phyloP scores from a whole-genome alignment of 2,888 invertebrate species.

The Nemotelus pantherinus region DNA sequence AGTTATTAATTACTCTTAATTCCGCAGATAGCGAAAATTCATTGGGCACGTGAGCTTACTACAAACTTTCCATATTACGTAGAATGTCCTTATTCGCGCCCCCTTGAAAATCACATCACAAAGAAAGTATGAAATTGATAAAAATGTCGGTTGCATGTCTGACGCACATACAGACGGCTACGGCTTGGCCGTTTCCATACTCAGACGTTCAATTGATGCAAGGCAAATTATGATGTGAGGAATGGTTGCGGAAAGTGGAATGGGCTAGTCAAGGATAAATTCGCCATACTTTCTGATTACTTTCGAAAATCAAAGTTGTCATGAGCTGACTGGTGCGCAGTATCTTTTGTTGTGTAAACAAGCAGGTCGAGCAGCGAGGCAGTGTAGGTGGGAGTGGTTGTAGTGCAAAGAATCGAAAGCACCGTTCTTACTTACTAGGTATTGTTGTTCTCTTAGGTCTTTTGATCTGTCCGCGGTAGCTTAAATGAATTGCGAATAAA shows the following conservation, averaged over 20 bases:
- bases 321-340: too few species aligned
- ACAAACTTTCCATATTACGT: not conserved
- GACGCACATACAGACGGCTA: not conserved
- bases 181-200: too few species aligned
- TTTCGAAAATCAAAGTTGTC: too few species aligned
- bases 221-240: not conserved
- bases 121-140: not conserved
- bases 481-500: too few species aligned
- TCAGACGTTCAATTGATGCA: not conserved
- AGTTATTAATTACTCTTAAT: not conserved
- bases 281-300: too few species aligned
- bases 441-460: too few species aligned
- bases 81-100: not conserved
- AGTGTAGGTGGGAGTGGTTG: too few species aligned
- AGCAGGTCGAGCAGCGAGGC: too few species aligned
- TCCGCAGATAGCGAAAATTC: not conserved
- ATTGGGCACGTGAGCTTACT: not conserved
- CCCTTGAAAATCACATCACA: not conserved
- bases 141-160: slow-evolving; percentile 4
- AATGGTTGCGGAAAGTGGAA: not conserved
- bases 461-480: too few species aligned
- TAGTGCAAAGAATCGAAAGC: too few species aligned
- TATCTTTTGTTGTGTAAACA: too few species aligned
- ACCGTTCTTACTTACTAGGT: too few species aligned
- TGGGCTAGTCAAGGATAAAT: not conserved